Percentiles rank a stretch among this genome's conserved stretches.
Evolutionary conservation across 2,888 invertebrate genomes (phyloP).

Genomic region (Lepidonotus clava): DNA sequence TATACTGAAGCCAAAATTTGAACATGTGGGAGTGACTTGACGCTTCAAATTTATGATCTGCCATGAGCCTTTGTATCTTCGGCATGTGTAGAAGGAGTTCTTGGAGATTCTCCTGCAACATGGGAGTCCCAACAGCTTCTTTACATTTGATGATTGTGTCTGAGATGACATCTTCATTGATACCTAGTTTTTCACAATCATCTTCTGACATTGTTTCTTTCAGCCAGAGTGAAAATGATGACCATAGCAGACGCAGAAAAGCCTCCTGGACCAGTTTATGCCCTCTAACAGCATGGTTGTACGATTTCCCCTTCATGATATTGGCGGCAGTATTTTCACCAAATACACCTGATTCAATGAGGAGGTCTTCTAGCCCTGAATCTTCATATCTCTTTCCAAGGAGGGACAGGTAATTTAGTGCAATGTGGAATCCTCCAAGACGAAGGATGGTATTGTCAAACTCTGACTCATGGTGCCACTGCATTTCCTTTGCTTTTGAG

Average conservation of each 20-base stretch:
- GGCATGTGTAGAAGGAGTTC: background rate
- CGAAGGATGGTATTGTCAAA: constrained; percentile 40
- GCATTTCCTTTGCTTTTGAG: constrained; percentile 54
- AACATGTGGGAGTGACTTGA: background rate
- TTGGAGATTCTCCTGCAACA: background rate
- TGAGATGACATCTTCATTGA: background rate
- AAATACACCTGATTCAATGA: constrained; percentile 49
- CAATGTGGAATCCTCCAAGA: constrained; percentile 55
- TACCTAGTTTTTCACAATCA: background rate
- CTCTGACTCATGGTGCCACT: constrained; percentile 28
- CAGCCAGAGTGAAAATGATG: background rate
- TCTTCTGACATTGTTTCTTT: background rate
- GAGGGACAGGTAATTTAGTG: background rate
- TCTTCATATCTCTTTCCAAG: constrained; percentile 30
- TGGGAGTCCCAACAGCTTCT: background rate
- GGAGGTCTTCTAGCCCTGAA: constrained; percentile 28
- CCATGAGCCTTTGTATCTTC: background rate
- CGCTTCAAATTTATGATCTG: background rate
- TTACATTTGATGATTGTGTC: background rate
- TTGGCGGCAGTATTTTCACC: background rate
- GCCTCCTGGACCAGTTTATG: constrained; percentile 39
- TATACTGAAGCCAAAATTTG: background rate
- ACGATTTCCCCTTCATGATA: constrained; percentile 14
- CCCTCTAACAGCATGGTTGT: background rate
- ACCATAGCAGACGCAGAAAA: constrained; percentile 24